Evolutionary conservation across 2,113 vertebrate genomes (phyloP), one percentile per base, ranked within the genome.

Genomic region (Cynoglossus semilaevis): DNA sequence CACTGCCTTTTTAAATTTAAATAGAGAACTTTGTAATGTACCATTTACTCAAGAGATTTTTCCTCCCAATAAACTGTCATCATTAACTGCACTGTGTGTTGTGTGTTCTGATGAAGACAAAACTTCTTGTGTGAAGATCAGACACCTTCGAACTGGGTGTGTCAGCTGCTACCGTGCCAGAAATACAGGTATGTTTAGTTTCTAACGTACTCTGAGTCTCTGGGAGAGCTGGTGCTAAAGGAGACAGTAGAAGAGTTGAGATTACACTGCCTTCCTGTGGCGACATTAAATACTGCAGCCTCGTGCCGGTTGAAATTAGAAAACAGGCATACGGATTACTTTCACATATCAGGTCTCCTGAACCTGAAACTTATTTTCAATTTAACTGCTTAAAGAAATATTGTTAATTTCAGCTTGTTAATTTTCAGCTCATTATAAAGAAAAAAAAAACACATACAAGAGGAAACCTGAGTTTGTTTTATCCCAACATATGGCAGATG

Each of bases 121-220:
- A 74, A 19, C 46, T 29, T 29, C 22, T 74, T 19, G 8, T 47
- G 45, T 9, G 16, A 19, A 16, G 45, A 55, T 60, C 60, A 65
- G 64, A 74, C 59, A 35, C n/a, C 40, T n/a, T 35, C 15, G 57
- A 29, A 11, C 51, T 16, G 65, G 83, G 83, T 67, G 85, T 82
- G 77, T 64, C 77, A 13, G n/a, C 22, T 17, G 34, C 34, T 11
- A 37, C 42, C 5, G 16, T 15, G 16, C 68, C 51, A 58, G 85
- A 81, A 78, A 79, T 76, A 74, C 81, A 51, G 47, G 83, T 78
- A 48, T 6, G 75, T 12, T 67, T 4, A 56, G 51, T 80, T 82
- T 70, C 50, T 60, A 8, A 55, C 58, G 52, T 45, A 15, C 34
- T 42, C 22, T 35, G 8, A 14, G n/a, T 5, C 11, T n/a, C 16